These are phyloP conservation scores for Fundulus diaphanus DNA, from an alignment of 2,797 vertebrate genomes.

Conservation along the genomic window DNA sequence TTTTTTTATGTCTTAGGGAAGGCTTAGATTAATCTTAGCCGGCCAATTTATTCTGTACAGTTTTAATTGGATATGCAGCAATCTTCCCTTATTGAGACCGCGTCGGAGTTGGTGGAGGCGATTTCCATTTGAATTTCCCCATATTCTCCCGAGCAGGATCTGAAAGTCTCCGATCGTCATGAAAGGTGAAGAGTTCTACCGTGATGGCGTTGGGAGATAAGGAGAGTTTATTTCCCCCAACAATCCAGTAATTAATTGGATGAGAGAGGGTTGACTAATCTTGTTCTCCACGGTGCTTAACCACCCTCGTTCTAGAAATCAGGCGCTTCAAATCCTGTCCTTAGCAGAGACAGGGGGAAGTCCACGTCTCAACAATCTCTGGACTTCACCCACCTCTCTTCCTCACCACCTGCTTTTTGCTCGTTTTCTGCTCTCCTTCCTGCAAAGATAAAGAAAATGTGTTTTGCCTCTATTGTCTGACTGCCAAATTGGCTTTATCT, in stretches of 20 bases:
- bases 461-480: too few relatives aligned
- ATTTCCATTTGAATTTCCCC: conserved; percentile 15
- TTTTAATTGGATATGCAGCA: conserved; percentile 58
- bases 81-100: conserved; percentile 33
- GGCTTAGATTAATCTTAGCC: conserved; percentile 25
- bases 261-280: conserved; percentile 63
- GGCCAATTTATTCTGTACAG: conserved; percentile 26
- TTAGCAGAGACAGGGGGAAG: not conserved
- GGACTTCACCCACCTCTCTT: not conserved
- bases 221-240: conserved; percentile 28
- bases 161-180: conserved; percentile 25
- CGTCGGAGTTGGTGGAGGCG: not conserved
- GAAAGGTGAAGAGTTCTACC: conserved; percentile 33
- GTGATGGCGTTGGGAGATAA: conserved; percentile 49
- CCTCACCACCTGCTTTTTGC: not conserved
- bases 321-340: not conserved
- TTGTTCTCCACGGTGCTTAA: conserved; percentile 57
- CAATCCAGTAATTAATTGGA: conserved; percentile 74
- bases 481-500: not conserved
- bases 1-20: conserved; percentile 29
- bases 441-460: not conserved
- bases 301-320: conserved; percentile 45
- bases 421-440: not conserved
- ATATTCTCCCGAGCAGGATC: conserved; percentile 34
- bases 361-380: not conserved